Conservation (phyloP, 2,113 vertebrate species). For the Rhinoderma darwinii region DNA sequence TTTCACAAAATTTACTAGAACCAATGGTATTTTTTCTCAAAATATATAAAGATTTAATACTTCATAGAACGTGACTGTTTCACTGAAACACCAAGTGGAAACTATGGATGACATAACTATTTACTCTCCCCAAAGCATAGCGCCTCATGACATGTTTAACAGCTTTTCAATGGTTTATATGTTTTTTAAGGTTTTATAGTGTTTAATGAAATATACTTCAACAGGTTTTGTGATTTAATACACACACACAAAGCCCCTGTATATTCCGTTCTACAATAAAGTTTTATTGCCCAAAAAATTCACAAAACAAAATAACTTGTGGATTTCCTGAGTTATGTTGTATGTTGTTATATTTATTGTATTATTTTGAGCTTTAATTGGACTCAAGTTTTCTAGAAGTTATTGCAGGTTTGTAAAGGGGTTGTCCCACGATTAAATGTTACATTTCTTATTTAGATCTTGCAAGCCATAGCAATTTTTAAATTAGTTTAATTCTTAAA, state of each 20-base stretch:
- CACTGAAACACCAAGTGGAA: constrained; percentile 18
- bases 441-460: too few relatives aligned
- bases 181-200: constrained; percentile 48
- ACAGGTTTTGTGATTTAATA: constrained; percentile 36
- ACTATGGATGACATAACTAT: constrained; percentile 46
- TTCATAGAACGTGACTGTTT: constrained; percentile 48
- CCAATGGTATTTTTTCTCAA: constrained; percentile 31
- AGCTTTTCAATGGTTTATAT: constrained; percentile 47
- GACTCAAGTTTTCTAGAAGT: background rate
- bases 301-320: constrained; percentile 1
- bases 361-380: background rate
- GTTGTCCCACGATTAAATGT: too few relatives aligned
- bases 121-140: constrained; percentile 14
- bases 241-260: constrained; percentile 34
- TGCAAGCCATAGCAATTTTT: too few relatives aligned
- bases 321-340: background rate
- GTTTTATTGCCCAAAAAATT: constrained; percentile 11
- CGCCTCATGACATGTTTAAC: constrained; percentile 35
- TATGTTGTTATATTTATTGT: constrained; percentile 1
- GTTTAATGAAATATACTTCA: constrained; percentile 28
- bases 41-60: constrained; percentile 38
- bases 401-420: background rate
- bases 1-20: constrained; percentile 38
- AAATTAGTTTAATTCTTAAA: too few relatives aligned
- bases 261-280: constrained; percentile 17